Conservation (phyloP, 2,113 vertebrate species). For the Labrus mixtus region DNA sequence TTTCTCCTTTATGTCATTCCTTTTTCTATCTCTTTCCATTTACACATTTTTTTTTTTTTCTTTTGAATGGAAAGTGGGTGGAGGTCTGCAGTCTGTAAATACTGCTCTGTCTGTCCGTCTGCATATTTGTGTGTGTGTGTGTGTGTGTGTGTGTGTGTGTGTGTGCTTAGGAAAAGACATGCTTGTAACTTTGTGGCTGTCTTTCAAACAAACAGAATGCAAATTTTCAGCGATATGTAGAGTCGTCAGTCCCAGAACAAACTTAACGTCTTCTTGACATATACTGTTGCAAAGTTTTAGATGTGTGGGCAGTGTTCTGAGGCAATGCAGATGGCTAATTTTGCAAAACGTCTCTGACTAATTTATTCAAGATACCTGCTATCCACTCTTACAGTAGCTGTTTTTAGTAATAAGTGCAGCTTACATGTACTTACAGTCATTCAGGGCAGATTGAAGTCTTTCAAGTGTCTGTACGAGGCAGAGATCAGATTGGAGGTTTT, state of each 20-base stretch:
- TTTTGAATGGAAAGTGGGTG: constrained; percentile 51
- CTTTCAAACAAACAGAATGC: constrained; percentile 20
- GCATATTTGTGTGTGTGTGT: constrained; percentile 57
- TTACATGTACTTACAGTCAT: no score
- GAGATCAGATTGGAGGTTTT: neutral
- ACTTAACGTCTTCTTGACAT: constrained; percentile 4
- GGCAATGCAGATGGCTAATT: constrained; percentile 38
- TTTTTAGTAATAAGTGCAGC: neutral
- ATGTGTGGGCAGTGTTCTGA: constrained; percentile 32
- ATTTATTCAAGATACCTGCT: constrained; percentile 19
- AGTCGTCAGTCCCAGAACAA: neutral
- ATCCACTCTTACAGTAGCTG: neutral
- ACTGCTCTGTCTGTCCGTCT: constrained; percentile 51
- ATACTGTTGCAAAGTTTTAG: neutral
- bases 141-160: constrained; percentile 61
- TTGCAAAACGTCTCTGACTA: neutral
- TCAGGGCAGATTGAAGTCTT: neutral
- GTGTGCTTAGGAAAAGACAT: constrained; percentile 70
- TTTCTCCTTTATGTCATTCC: constrained; percentile 22
- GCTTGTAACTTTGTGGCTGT: constrained; percentile 77
- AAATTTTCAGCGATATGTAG: neutral
- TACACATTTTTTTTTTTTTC: constrained; percentile 35
- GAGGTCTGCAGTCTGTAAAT: constrained; percentile 45
- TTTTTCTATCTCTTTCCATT: constrained; percentile 38
- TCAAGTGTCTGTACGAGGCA: neutral